Conservation (phyloP, 2,888 invertebrate species). For the Platycheirus albimanus region DNA sequence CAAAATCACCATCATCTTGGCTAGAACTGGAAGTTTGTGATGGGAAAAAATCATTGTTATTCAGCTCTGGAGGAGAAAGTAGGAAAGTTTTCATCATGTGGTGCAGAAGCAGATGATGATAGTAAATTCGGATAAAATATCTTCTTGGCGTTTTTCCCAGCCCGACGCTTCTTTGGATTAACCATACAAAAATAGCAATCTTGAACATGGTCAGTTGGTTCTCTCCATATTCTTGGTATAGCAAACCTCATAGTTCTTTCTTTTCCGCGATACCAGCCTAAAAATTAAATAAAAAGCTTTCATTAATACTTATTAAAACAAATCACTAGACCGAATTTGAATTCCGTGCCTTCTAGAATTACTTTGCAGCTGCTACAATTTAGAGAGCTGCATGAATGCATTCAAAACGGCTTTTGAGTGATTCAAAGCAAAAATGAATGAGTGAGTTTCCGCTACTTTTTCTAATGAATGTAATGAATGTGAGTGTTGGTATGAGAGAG, state of each 20-base stretch:
- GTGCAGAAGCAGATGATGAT: slow-evolving; percentile 9
- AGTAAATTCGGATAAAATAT: not conserved
- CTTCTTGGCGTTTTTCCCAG: slow-evolving; percentile 23
- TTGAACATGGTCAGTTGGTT: not conserved
- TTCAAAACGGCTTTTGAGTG: no score
- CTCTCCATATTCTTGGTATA: slow-evolving; percentile 14
- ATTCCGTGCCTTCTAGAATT: not conserved
- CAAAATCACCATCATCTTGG: no score
- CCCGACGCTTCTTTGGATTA: slow-evolving; percentile 3
- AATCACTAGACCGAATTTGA: not conserved
- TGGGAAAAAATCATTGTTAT: no score
- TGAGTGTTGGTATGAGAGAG: no score
- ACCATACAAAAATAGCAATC: slow-evolving; percentile 9
- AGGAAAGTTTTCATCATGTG: not conserved
- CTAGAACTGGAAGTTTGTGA: no score
- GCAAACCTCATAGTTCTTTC: slow-evolving; percentile 2
- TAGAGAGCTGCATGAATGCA: no score
- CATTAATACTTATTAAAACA: not conserved
- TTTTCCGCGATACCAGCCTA: slow-evolving; percentile 1
- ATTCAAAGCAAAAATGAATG: no score
- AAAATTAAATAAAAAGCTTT: not conserved
- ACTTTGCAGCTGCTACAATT: no score
- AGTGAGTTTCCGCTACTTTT: no score
- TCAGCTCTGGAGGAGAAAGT: slow-evolving; percentile 3
- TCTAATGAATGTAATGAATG: no score